Conservation (phyloP, 1,140 invertebrate genomes). For the Nixonia krombeini region DNA sequence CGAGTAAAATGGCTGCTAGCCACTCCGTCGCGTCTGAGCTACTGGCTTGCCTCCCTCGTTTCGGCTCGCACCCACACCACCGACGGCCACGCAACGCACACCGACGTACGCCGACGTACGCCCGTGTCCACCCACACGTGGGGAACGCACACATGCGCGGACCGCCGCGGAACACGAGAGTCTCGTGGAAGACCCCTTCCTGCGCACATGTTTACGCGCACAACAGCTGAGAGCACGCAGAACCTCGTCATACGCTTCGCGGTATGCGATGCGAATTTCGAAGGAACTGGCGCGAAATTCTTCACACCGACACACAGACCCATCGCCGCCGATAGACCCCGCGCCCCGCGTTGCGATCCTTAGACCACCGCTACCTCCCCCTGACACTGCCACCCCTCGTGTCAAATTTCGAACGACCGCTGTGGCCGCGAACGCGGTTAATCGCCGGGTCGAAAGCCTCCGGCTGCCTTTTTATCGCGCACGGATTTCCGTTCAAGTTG, state of each 20-base stretch:
- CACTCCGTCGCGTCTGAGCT: constrained; percentile 70
- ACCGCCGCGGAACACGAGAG: constrained; percentile 26
- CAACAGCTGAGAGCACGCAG: constrained; percentile 66
- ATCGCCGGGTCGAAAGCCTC: no score
- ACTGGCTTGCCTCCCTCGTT: constrained; percentile 71
- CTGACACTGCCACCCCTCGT: no score
- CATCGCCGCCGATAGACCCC: no score
- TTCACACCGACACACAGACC: not conserved
- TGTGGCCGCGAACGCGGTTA: no score
- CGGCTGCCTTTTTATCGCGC: no score
- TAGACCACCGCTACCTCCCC: no score
- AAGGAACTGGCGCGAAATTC: constrained; percentile 6
- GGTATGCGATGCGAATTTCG: not conserved
- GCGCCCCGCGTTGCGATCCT: no score
- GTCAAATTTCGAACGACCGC: no score
- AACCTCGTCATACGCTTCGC: constrained; percentile 6
- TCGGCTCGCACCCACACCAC: constrained; percentile 65
- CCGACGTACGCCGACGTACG: constrained; percentile 49
- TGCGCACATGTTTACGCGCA: constrained; percentile 70
- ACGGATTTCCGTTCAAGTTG: no score
- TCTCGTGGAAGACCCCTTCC: constrained; percentile 46
- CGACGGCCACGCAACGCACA: constrained; percentile 59
- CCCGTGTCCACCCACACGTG: constrained; percentile 49
- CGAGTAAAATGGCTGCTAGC: constrained; percentile 71
- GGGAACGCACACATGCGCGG: constrained; percentile 49